phyloP scores from a whole-genome alignment of 2,888 invertebrate species.

The Volucella inanis region DNA sequence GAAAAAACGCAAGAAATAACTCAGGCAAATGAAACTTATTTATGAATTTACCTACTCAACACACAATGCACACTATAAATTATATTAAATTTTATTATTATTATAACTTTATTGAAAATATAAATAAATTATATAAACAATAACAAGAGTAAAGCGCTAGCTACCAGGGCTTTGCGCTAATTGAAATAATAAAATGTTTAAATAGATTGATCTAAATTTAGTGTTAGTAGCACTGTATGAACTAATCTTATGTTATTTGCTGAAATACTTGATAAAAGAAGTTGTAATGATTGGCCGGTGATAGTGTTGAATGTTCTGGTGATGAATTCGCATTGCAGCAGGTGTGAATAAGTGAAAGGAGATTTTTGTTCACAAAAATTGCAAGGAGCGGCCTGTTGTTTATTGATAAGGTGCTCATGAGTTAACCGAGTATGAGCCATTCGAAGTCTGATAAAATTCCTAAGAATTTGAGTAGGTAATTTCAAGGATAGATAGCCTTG shows the following conservation, averaged over 20 bases:
- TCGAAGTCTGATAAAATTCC: background rate
- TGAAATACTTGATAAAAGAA: constrained; percentile 15
- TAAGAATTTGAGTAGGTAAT: background rate
- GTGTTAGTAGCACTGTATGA: constrained; percentile 8
- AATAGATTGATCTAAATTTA: background rate
- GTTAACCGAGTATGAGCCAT: constrained; percentile 10
- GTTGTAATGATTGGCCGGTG: constrained; percentile 13
- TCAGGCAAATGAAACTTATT: no score
- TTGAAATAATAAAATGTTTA: background rate
- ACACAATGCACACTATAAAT: no score
- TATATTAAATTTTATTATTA: no score
- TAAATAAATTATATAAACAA: no score
- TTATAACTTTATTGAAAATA: constrained; percentile 8
- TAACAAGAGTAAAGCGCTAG: constrained; percentile 6
- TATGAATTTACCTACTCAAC: no score
- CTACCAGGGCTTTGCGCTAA: constrained; percentile 13
- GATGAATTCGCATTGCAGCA: constrained; percentile 16
- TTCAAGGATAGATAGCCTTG: no score
- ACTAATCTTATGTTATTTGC: constrained; percentile 11
- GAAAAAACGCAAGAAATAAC: no score
- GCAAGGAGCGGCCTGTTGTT: constrained; percentile 13
- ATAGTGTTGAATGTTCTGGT: constrained; percentile 10
- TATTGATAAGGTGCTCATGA: no score
- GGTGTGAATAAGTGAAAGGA: constrained; percentile 4
- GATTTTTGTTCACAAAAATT: constrained; percentile 19